phyloP scores from a whole-genome alignment of 1,140 invertebrate genomes.

The Spodoptera frugiperda region DNA sequence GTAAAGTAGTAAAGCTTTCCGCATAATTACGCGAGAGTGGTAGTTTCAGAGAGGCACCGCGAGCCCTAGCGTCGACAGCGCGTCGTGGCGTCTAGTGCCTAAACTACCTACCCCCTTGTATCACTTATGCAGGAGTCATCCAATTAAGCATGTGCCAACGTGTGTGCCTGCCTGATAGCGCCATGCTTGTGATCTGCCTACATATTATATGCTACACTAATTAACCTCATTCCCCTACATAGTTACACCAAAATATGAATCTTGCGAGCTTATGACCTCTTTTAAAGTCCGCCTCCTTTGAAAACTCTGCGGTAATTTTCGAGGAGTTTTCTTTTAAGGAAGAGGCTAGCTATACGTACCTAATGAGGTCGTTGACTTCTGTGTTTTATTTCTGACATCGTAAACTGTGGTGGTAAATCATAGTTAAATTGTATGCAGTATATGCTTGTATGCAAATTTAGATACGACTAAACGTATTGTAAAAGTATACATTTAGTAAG shows the following conservation, averaged over 20 bases:
- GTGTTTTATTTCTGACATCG: neutral
- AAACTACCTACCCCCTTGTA: conserved; percentile 36
- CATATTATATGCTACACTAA: conserved; percentile 37
- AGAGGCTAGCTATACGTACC: too few species aligned
- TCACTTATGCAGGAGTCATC: conserved; percentile 56
- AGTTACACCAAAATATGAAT: conserved; percentile 11
- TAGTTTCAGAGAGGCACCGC: conserved; percentile 18
- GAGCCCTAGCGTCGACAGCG: neutral
- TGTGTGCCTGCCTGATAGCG: conserved; percentile 33
- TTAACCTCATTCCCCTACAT: conserved; percentile 28
- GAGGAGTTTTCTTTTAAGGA: conserved; percentile 8
- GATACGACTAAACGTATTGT: too few species aligned
- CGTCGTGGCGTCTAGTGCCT: conserved; percentile 23
- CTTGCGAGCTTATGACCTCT: conserved; percentile 13
- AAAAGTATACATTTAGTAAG: too few species aligned
- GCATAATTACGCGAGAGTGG: conserved; percentile 26
- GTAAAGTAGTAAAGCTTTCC: conserved; percentile 30
- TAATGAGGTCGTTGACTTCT: conserved; percentile 5
- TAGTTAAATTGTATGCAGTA: too few species aligned
- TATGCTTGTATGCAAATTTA: too few species aligned
- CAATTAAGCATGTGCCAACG: conserved; percentile 50
- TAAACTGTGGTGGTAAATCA: neutral
- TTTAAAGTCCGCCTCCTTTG: conserved; percentile 17
- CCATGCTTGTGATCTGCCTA: conserved; percentile 23
- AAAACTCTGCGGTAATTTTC: conserved; percentile 7